These are phyloP conservation scores for Huso huso DNA, from an alignment of 2,797 vertebrate genomes.

Conservation along the genomic window DNA sequence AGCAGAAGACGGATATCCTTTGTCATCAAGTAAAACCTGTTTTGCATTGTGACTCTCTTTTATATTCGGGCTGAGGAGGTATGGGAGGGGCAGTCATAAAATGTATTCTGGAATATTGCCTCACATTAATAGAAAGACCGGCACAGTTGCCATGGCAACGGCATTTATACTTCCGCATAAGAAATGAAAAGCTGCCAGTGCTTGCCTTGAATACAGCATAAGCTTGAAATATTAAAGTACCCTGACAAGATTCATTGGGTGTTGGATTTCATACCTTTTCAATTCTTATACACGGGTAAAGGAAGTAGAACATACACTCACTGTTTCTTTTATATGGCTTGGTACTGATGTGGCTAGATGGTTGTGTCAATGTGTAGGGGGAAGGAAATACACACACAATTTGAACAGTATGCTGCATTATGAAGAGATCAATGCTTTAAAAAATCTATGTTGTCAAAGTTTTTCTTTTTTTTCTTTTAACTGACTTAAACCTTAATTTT, in stretches of 20 bases:
- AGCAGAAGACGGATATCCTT: no score
- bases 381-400: background rate
- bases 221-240: no score
- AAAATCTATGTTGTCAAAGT: background rate
- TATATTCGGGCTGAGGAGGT: no score
- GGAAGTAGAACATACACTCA: no score
- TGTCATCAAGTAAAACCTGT: no score
- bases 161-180: slow-evolving; percentile 9
- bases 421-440: background rate
- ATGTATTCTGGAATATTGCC: slow-evolving; percentile 3
- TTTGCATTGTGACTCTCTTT: no score
- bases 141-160: slow-evolving; percentile 10
- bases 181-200: background rate
- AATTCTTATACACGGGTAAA: no score
- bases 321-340: no score
- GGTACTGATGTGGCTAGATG: no score
- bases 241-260: background rate
- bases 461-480: background rate
- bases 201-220: background rate
- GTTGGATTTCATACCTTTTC: no score
- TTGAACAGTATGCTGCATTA: background rate
- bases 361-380: no score
- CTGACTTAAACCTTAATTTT: background rate
- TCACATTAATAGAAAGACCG: slow-evolving; percentile 6
- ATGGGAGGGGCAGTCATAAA: background rate